Base-by-base conservation (phyloP, 2,888 invertebrate genomes). In the Rhynchonema sp. region DNA sequence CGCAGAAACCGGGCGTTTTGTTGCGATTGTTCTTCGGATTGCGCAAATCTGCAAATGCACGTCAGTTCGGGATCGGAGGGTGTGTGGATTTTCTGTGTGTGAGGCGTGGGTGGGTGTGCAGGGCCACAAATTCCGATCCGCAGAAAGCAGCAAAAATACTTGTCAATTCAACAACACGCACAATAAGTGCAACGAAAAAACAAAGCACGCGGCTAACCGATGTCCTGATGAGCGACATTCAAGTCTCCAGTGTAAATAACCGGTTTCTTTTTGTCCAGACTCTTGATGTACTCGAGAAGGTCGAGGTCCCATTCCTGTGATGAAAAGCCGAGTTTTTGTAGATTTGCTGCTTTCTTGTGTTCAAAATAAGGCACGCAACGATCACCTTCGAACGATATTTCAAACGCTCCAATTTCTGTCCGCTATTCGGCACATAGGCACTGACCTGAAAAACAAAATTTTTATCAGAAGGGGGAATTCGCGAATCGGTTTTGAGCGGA, bases 171-270 rank as follows among this genome's bases (percentile, higher is more conserved):
- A 38, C 17, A 6, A 38, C 38, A 38, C 38, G 38, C 6, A 38
- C 6, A 38, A 6, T 38, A 13, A 38, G 38, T 38, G 9, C 17
- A 6, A 38, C 6, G 17, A 6, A 38, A 38, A 38, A 38, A 6
- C 38, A 17, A 38, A 38, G 38, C n/a, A n/a, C n/a, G n/a, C 30
- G 23, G 27, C 23, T 2, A 58, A 86, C 86, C 87, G 72, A 94
- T 92, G 79, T 90, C 90, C 64, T 82, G 77, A 74, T 99, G 96
- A 26, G 96, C 85, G 13, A 98, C 96, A 76, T 98, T 98, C 82
- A 98, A 83, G 75, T 98, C 98, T 0, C 98, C 98, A 71, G 87
- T 87, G 68, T 94, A 80, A 61, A 99, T 84, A 17, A 98, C 87
- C 13, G 94, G 90, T 73, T 98, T 99, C 67, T 83, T 82, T 63